Evolutionary conservation across 1,140 invertebrate species (phyloP).

Genomic region (Calephelis virginiensis): DNA sequence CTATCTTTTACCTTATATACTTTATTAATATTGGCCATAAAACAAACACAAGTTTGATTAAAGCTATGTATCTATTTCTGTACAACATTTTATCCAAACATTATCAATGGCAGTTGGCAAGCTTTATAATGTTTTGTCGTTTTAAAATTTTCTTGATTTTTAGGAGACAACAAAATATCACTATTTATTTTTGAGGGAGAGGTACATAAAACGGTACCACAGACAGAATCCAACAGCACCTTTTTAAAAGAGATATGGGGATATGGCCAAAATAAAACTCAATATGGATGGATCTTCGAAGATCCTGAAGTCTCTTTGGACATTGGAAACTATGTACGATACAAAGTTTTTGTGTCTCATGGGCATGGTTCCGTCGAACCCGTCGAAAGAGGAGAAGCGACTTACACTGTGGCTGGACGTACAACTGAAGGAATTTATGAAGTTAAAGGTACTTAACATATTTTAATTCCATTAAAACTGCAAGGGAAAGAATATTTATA

Average conservation of each 20-base stretch:
- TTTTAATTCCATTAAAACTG: too few relatives aligned
- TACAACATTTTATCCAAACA: too few relatives aligned
- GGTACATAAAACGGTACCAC: neutral
- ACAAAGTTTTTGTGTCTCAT: neutral
- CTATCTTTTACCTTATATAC: too few relatives aligned
- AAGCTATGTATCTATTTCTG: too few relatives aligned
- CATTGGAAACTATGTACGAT: neutral
- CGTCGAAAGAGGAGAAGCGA: neutral
- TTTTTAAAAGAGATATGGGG: conserved; percentile 5
- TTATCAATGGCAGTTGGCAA: too few relatives aligned
- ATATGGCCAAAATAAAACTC: conserved; percentile 1
- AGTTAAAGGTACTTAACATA: neutral
- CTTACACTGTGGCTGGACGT: neutral
- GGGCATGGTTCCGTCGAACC: neutral
- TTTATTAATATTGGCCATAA: too few relatives aligned
- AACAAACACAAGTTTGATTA: too few relatives aligned
- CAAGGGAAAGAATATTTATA: too few relatives aligned
- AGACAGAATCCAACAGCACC: neutral
- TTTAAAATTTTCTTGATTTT: neutral
- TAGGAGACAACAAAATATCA: neutral
- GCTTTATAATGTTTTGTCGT: too few relatives aligned
- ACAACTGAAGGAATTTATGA: neutral
- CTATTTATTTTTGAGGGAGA: neutral
- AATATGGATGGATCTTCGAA: neutral
- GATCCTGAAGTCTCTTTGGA: neutral